Evolutionary conservation across 2,888 invertebrate species (phyloP).

Genomic region (Drosophila birchii): DNA sequence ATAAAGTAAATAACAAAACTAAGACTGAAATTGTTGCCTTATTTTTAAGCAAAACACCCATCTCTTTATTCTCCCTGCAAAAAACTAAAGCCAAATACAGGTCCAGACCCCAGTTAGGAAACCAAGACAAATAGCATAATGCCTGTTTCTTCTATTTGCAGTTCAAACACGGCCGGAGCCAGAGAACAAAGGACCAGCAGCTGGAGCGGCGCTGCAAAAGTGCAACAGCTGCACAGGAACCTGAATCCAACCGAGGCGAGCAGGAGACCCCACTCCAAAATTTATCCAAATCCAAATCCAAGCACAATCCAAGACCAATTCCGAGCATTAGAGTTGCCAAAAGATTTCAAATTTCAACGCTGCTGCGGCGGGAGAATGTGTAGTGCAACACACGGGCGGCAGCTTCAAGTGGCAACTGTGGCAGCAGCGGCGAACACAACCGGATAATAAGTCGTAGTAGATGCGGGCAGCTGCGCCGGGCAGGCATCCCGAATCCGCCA

Average conservation of each 20-base stretch:
- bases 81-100: slow-evolving; percentile 37
- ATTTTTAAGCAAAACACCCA: too few species aligned
- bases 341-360: slow-evolving; percentile 53
- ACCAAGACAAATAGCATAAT: slow-evolving; percentile 75
- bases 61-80: background rate
- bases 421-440: slow-evolving; percentile 51
- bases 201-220: slow-evolving; percentile 61
- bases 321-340: slow-evolving; percentile 21
- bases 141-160: slow-evolving; percentile 72
- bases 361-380: slow-evolving; percentile 67
- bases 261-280: background rate
- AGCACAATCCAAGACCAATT: background rate
- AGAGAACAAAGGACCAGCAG: slow-evolving; percentile 29
- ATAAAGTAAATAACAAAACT: background rate
- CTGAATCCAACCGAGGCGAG: background rate
- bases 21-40: too few species aligned
- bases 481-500: slow-evolving; percentile 24
- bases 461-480: slow-evolving; percentile 30
- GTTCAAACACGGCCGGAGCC: slow-evolving; percentile 64
- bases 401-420: slow-evolving; percentile 67
- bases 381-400: slow-evolving; percentile 68
- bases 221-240: slow-evolving; percentile 72
- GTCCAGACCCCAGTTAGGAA: slow-evolving; percentile 36
- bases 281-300: background rate
- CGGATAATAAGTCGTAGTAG: slow-evolving; percentile 62